A percentile compares a stretch with the other conserved stretches of the same genome.
These are phyloP conservation scores for Carduelis carduelis DNA, from an alignment of 2,797 vertebrate species.

Conservation along the genomic window DNA sequence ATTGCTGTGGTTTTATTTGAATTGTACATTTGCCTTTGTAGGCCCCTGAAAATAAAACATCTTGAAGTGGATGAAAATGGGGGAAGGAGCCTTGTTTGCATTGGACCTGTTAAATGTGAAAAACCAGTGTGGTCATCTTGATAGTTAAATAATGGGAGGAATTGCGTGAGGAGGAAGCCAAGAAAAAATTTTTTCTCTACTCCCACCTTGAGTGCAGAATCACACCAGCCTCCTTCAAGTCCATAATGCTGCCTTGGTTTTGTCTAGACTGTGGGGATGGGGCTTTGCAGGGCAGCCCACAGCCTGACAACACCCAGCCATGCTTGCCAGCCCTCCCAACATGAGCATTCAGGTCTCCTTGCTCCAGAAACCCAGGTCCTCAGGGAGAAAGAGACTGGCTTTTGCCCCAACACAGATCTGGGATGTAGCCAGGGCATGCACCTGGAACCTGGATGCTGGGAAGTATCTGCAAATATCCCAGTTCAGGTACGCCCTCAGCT, in stretches of 20 bases:
- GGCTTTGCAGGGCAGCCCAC: neutral
- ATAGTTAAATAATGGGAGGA: constrained; percentile 37
- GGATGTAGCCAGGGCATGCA: neutral
- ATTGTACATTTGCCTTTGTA: neutral
- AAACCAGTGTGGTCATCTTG: neutral
- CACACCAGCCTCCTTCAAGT: neutral
- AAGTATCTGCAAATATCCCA: neutral
- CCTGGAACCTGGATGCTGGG: neutral
- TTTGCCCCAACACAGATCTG: constrained; percentile 1
- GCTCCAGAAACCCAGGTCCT: constrained; percentile 43
- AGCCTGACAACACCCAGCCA: neutral
- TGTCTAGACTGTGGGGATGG: constrained; percentile 59
- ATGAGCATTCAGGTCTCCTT: constrained; percentile 20
- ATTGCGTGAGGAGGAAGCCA: neutral
- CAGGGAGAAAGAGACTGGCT: neutral
- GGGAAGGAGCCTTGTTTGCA: constrained; percentile 9
- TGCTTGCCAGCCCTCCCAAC: neutral
- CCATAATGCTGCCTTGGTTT: neutral
- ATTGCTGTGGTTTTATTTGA: constrained; percentile 2
- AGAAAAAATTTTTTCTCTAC: neutral
- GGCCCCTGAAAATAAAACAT: constrained; percentile 28
- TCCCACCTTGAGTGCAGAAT: constrained; percentile 4
- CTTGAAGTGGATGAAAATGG: neutral
- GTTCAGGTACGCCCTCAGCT: neutral
- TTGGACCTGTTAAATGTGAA: constrained; percentile 17